Conservation (phyloP, 1,140 invertebrate species). For the Oreohelix idahoensis region DNA sequence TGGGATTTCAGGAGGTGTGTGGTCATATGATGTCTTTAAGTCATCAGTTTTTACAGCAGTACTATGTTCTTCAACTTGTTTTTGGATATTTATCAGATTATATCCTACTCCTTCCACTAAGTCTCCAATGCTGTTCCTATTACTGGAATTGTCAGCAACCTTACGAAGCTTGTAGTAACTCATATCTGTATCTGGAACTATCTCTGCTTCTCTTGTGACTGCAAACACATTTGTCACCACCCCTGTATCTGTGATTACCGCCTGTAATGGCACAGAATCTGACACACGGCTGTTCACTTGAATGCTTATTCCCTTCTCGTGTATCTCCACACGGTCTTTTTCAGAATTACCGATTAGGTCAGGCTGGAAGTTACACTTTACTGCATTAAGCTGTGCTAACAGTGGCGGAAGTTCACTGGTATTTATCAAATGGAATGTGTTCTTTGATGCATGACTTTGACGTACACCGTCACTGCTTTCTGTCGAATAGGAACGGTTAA, state of each 20-base stretch:
- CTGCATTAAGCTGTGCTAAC: not conserved
- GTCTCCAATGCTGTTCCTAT: not conserved
- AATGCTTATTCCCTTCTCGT: too few relatives aligned
- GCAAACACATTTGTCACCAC: not conserved
- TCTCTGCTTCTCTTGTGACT: not conserved
- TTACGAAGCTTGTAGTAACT: not conserved
- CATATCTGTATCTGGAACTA: not conserved
- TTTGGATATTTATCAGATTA: not conserved
- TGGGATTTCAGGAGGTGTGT: not conserved
- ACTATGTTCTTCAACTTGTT: not conserved
- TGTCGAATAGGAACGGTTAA: not conserved
- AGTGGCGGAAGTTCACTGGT: too few relatives aligned
- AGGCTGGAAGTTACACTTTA: not conserved
- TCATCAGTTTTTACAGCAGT: not conserved
- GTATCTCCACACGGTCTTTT: too few relatives aligned
- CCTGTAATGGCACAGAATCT: not conserved
- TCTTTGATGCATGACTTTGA: not conserved
- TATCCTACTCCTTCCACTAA: not conserved
- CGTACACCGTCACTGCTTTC: not conserved
- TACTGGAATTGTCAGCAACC: not conserved
- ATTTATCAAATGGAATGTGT: too few relatives aligned
- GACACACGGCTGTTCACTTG: too few relatives aligned
- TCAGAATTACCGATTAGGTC: not conserved
- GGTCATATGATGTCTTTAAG: not conserved
- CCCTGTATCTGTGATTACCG: not conserved